phyloP scores from a whole-genome alignment of 2,888 invertebrate species.

The Rhopalosiphum nymphaeae region DNA sequence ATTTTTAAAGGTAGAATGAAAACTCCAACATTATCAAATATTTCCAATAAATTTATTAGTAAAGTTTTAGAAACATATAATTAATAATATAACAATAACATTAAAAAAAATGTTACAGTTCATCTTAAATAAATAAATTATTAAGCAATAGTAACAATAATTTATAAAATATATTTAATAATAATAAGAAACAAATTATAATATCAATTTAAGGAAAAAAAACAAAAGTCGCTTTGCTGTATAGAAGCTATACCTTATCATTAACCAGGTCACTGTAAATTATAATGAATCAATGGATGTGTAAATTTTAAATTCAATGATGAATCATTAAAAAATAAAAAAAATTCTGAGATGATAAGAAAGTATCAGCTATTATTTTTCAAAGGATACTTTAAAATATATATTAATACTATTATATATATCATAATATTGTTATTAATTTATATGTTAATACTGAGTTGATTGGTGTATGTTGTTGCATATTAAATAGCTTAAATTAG shows the following conservation, averaged over 20 bases:
- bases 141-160: too few species aligned
- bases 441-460: not conserved
- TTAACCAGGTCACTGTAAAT: not conserved
- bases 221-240: not conserved
- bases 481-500: not conserved
- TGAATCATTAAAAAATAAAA: not conserved
- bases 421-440: not conserved
- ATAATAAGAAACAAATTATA: not conserved
- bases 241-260: not conserved
- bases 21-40: not conserved
- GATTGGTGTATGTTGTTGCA: not conserved
- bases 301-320: not conserved
- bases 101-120: too few species aligned
- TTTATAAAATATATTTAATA: too few species aligned
- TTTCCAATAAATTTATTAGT: not conserved
- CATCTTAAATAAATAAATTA: too few species aligned
- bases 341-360: not conserved
- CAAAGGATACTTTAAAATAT: not conserved
- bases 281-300: not conserved
- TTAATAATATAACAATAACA: too few species aligned
- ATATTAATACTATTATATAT: not conserved
- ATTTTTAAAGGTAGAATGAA: not conserved
- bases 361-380: not conserved
- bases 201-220: not conserved
- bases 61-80: not conserved